A percentile compares a stretch with the other conserved stretches of the same genome.
phyloP scores from a whole-genome alignment of 53 echinoderm and acorn worm genomes.

The Apostichopus leukothele region DNA sequence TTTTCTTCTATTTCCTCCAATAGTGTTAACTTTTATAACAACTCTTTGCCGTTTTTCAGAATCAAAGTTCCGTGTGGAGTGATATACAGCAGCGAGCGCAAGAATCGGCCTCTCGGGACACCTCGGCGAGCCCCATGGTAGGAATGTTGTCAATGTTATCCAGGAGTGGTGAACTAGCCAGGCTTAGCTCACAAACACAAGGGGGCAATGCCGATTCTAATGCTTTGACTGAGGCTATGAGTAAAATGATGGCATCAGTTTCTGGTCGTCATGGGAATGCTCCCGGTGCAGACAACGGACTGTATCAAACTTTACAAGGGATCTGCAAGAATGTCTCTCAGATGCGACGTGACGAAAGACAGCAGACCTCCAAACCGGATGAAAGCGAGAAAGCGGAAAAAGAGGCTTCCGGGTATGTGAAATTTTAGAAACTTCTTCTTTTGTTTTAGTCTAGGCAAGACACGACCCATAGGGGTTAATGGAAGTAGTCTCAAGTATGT shows the following conservation, averaged over 20 bases:
- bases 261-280: conserved; percentile 41
- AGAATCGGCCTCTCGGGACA: conserved; percentile 26
- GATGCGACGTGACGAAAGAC: conserved; percentile 61
- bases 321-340: conserved; percentile 76
- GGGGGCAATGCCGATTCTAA: neutral
- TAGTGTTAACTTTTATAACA: too few relatives aligned
- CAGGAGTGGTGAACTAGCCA: conserved; percentile 31
- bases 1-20: too few relatives aligned
- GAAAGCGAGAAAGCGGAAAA: conserved; percentile 6
- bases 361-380: neutral
- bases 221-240: conserved; percentile 26
- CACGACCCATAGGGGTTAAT: too few relatives aligned
- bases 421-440: neutral
- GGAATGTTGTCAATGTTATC: conserved; percentile 59
- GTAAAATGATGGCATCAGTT: conserved; percentile 62
- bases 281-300: conserved; percentile 27
- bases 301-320: conserved; percentile 64
- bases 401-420: conserved; percentile 10
- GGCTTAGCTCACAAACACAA: neutral
- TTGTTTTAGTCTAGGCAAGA: too few relatives aligned
- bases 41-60: conserved; percentile 30
- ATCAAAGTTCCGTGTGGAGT: conserved; percentile 65
- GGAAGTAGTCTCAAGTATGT: too few relatives aligned
- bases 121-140: conserved; percentile 53
- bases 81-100: conserved; percentile 68